Base-by-base conservation (phyloP, 2,113 vertebrate genomes). In the Astur gentilis region DNA sequence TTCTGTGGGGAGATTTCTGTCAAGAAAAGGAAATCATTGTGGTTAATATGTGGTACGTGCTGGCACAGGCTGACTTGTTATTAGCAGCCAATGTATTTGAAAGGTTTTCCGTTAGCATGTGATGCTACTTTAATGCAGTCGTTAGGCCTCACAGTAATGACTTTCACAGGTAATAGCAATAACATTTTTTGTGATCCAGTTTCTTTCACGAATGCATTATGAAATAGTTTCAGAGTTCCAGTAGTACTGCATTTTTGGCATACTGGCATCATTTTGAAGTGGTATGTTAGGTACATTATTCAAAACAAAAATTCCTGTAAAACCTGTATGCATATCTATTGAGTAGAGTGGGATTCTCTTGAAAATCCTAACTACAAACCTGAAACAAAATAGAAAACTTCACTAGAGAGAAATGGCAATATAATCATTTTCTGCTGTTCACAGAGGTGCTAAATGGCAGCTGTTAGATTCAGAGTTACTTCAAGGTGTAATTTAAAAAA, bases 91-190 rank as follows among this genome's bases (percentile, higher is more conserved):
- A 23, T 17, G 90, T 40, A n/a, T 91, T 80, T 31, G 88, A 25
- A 86, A 90, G 92, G 75, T 89, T 96, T 95, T 82, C 83, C 8
- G 0, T 7, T 49, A 52, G 52, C 3, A 0, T 16, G 55, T 45
- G 87, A 8, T 47, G 84, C 84, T 40, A 80, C 79, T 42, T 19
- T 76, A 69, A 34, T 29, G 86, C 52, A 11, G 3, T 61, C 21
- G 0, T 44, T 11, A 21, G 79, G 62, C 88, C 67, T 52, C 73
- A 0, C 71, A 6, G 7, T 62, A 61, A 95, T 90, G 75, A 45
- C 90, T 97, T 95, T 73, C 85, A 66, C 90, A 97, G 88, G 85
- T 92, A 66, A 78, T 54, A 82, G 82, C 78, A 92, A 11, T 45
- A 88, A 58, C 29, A 4, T 29, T 25, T 65, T 67, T 40, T 42